phyloP scores from a whole-genome alignment of 1,140 invertebrate species.

The Hycleus phaleratus region DNA sequence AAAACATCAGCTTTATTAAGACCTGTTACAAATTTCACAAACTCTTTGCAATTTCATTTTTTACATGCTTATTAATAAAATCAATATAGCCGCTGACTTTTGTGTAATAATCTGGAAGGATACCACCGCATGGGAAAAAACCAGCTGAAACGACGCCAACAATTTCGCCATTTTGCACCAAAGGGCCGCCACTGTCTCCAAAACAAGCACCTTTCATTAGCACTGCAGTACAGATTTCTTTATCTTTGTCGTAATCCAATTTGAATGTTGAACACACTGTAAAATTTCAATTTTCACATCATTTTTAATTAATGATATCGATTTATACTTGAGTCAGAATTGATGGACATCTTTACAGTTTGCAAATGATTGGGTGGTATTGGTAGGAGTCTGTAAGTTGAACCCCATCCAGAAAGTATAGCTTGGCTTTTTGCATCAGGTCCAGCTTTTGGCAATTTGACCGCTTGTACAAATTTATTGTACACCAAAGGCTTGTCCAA shows the following conservation, averaged over 20 bases:
- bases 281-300: background rate
- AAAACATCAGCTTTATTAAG: too few relatives aligned
- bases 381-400: constrained; percentile 25
- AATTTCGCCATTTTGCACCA: too few relatives aligned
- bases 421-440: constrained; percentile 13
- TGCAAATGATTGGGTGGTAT: constrained; percentile 37
- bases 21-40: too few relatives aligned
- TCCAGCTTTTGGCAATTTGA: constrained; percentile 40
- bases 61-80: too few relatives aligned
- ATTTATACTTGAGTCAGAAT: background rate
- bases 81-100: too few relatives aligned
- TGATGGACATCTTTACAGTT: constrained; percentile 25
- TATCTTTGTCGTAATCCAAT: too few relatives aligned
- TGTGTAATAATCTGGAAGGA: too few relatives aligned
- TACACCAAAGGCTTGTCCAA: constrained; percentile 46
- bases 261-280: too few relatives aligned
- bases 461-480: constrained; percentile 44
- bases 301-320: background rate
- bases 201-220: constrained; percentile 50
- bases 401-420: constrained; percentile 42
- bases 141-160: too few relatives aligned
- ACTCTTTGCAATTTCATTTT: too few relatives aligned
- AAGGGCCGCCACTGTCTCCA: constrained; percentile 31
- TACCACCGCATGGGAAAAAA: too few relatives aligned
- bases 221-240: background rate